Base-by-base conservation (phyloP, 2,797 vertebrate genomes). In the Loriculus beryllinus region DNA sequence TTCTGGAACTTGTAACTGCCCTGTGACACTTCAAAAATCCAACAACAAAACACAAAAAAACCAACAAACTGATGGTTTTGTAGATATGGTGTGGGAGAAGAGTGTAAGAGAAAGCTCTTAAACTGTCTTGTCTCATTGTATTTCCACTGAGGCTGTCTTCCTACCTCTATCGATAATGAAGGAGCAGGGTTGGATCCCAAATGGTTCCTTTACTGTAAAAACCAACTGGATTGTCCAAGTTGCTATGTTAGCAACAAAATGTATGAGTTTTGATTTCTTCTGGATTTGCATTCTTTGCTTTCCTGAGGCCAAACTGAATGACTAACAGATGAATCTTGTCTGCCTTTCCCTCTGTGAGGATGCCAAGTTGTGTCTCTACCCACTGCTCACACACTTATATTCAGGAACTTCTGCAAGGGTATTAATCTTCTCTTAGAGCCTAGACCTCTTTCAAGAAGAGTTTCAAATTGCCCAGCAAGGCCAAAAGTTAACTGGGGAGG, bases 311-410 rank as follows among this genome's bases (percentile, higher is more conserved):
- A 90, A 82, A 86, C 35, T 47, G 63, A 93, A 96, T 95, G 59
- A 92, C 70, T 88, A 95, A 96, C 74, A 86, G 78, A 92, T 90
- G 75, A 82, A 76, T 95, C 31, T 92, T 92, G 67, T 94, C 83
- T 95, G 86, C 20, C 63, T 96, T 94, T 88, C 63, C 8, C 1
- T 79, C 47, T 84, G 86, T 84, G 81, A 68, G 80, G 49, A 86
- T 82, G 83, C 88, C 78, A 90, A 90, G 59, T 29, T 79, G 43
- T 70, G 59, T 92, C 39, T 63, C 51, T 94, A 93, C 91, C 91
- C 81, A 42, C 37, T 63, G 62, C 62, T 81, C 7, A 6, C 88
- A 76, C 57, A 74, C 63, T 92, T 86, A 82, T 77, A 92, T 96
- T 93, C 75, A 96, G 70, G 88, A 96, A 94, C 83, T 95, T 88